Conservation (phyloP, 1,140 invertebrate species). For the Sycophila sp. region DNA sequence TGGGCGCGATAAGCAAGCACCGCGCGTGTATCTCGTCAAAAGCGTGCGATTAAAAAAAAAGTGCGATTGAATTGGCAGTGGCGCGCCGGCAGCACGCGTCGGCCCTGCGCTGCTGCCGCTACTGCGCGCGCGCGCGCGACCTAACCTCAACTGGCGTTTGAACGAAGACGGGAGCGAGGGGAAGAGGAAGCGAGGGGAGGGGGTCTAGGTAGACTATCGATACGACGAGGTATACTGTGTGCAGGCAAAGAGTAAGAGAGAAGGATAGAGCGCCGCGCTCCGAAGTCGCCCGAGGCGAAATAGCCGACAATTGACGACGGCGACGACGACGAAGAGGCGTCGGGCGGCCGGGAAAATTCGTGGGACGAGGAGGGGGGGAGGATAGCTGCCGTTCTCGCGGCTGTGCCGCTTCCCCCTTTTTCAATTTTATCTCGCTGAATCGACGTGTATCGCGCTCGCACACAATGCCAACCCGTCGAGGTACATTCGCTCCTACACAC, state of each 20-base stretch:
- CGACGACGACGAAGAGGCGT: no score
- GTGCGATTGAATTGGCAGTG: neutral
- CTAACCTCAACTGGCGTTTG: slow-evolving; percentile 13
- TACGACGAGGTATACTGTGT: slow-evolving; percentile 36
- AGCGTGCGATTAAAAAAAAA: no score
- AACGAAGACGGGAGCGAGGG: neutral
- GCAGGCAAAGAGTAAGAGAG: neutral
- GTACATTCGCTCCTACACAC: neutral
- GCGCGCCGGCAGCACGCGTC: neutral
- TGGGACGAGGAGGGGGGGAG: slow-evolving; percentile 16
- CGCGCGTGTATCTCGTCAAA: no score
- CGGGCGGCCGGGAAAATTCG: slow-evolving; percentile 38
- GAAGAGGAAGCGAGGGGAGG: slow-evolving; percentile 32
- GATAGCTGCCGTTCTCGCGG: slow-evolving; percentile 52
- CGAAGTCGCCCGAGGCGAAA: slow-evolving; percentile 53
- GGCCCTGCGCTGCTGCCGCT: slow-evolving; percentile 1
- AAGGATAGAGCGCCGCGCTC: neutral
- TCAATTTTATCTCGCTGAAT: slow-evolving; percentile 51
- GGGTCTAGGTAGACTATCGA: slow-evolving; percentile 44
- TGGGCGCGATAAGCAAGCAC: no score
- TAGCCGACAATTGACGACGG: slow-evolving; percentile 61
- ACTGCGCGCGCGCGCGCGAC: slow-evolving; percentile 8
- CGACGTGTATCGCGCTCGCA: slow-evolving; percentile 33
- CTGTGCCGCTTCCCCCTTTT: slow-evolving; percentile 61
- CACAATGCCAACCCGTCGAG: slow-evolving; percentile 26